These are phyloP conservation scores for Falco cherrug DNA, from an alignment of 2,797 vertebrate genomes.

Conservation along the genomic window DNA sequence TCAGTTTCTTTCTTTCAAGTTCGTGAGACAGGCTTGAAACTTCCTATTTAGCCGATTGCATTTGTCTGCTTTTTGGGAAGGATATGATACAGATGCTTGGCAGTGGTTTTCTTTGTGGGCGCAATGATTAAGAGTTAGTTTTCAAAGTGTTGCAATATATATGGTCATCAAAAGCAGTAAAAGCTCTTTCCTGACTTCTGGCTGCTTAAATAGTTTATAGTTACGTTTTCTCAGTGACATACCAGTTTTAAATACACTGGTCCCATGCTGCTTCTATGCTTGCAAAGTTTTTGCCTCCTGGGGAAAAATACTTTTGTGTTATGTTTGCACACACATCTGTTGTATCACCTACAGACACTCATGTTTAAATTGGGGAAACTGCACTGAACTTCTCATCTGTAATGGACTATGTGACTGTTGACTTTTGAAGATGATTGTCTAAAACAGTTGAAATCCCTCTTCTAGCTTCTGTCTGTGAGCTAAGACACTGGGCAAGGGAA, in stretches of 20 bases:
- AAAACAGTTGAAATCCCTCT: neutral
- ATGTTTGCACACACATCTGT: accelerated
- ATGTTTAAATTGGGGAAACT: neutral
- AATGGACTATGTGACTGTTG: neutral
- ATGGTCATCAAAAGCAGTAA: neutral
- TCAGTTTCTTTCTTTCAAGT: neutral
- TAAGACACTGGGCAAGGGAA: neutral
- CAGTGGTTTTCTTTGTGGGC: neutral
- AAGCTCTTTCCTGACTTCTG: neutral
- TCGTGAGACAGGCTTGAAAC: neutral
- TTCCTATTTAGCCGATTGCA: neutral
- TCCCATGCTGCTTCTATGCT: neutral
- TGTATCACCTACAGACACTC: accelerated
- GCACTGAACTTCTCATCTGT: neutral
- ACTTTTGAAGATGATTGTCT: neutral
- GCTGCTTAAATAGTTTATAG: neutral
- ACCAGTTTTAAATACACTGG: neutral
- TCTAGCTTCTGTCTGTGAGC: neutral
- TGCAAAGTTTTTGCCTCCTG: neutral
- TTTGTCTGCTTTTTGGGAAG: neutral
- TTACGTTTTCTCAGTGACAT: neutral
- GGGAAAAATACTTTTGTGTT: neutral
- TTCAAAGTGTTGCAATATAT: neutral
- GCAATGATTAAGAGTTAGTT: neutral
- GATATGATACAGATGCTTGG: neutral